Evolutionary conservation across 2,113 vertebrate genomes (phyloP), one percentile per base, ranked within the genome.

Genomic region (Corythornis vintsioides): DNA sequence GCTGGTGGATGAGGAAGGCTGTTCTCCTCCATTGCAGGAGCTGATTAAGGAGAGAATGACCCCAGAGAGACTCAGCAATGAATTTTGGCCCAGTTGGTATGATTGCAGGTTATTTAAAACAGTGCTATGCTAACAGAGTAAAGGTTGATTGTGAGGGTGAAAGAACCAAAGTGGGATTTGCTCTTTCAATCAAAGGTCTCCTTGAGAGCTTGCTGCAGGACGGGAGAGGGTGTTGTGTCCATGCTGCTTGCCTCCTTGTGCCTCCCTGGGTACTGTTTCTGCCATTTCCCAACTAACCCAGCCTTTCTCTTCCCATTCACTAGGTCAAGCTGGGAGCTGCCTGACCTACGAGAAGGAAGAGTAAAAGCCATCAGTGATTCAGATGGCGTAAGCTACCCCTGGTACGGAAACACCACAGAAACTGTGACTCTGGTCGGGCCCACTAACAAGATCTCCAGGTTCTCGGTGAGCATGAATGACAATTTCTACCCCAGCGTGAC

Each of bases 401-500:
- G 99, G 99, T 99, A 99, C 0, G 99, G 99, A 66, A 99, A 99
- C 97, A 99, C 99, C 55, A 99, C 99, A 1, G 99, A 99, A 96
- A 99, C 99, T 2, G 99, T 99, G 84, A 99, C 99, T 73, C 96
- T 99, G 74, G 98, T 98, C 0, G 99, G 99, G 57, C 99, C 99
- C 82, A 99, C 98, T 15, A 98, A 98, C 97, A 99, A 99, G 96
- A 98, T 98, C 48, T 99, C 98, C 88, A 98, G 99, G 95, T 99
- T 99, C 97, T 98, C 98, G 0, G 98, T 99, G 96, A 99, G 99
- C 98, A 99, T 99, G 99, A 99, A 99, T 26, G 99, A 99, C 98
- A 99, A 99, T 96, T 99, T 99, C 96, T 99, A 99, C 95, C 99
- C 99, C 73, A 99, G 99, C 2, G 99, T 99, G 97, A 99, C 99